These are phyloP conservation scores for Hetaerina americana DNA, from an alignment of 1,140 invertebrate genomes.

Conservation along the genomic window DNA sequence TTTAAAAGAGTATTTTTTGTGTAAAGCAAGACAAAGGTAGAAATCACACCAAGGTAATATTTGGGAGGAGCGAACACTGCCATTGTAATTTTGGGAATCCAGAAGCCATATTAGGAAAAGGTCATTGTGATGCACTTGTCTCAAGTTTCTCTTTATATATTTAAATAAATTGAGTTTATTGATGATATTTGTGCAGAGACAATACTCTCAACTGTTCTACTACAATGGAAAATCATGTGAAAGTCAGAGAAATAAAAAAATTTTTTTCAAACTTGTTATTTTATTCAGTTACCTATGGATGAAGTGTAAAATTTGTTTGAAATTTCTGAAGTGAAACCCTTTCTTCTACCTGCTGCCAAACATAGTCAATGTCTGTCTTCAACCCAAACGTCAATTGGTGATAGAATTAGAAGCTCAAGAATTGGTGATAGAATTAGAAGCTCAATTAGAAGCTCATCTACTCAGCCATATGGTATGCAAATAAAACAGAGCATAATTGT, in stretches of 20 bases:
- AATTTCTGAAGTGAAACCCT: too few relatives aligned
- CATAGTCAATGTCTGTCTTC: too few relatives aligned
- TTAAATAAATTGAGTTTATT: neutral
- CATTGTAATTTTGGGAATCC: neutral
- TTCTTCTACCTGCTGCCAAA: too few relatives aligned
- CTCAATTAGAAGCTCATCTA: too few relatives aligned
- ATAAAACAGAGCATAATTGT: too few relatives aligned
- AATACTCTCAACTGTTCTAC: neutral
- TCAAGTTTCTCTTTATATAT: neutral
- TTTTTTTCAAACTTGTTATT: neutral
- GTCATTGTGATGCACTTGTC: neutral
- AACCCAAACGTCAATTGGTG: too few relatives aligned
- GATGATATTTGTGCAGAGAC: neutral
- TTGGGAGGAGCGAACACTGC: neutral
- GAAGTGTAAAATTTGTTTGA: neutral
- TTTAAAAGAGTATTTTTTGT: neutral
- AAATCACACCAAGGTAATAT: neutral
- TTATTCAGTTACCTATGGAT: neutral
- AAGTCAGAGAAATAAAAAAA: neutral
- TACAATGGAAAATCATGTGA: neutral
- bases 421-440: too few relatives aligned
- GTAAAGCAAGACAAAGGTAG: neutral
- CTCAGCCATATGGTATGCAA: too few relatives aligned
- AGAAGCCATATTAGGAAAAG: neutral
- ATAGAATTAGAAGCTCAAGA: too few relatives aligned